Conservation (phyloP, 2,797 vertebrate genomes). For the Catharus ustulatus region DNA sequence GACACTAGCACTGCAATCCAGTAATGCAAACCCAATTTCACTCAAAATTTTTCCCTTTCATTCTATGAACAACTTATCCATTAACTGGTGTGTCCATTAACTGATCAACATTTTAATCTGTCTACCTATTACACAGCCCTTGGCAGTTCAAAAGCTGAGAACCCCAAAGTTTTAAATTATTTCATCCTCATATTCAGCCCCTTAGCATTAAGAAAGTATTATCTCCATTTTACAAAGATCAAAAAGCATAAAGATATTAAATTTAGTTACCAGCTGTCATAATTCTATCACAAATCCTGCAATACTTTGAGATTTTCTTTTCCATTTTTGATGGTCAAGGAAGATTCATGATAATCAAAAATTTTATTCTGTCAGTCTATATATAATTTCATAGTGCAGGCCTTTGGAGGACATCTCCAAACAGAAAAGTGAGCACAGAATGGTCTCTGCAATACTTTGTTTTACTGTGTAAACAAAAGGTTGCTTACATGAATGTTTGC, state of each 20-base stretch:
- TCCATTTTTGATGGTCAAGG: neutral
- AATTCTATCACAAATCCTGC: neutral
- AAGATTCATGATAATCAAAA: neutral
- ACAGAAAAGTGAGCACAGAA: neutral
- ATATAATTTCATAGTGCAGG: neutral
- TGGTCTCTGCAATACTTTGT: neutral
- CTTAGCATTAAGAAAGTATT: neutral
- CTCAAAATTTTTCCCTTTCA: neutral
- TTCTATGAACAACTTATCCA: neutral
- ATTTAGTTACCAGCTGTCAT: neutral
- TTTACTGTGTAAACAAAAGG: slow-evolving; percentile 42
- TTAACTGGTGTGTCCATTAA: neutral
- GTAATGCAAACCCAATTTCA: neutral
- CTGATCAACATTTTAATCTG: neutral
- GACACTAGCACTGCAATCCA: neutral
- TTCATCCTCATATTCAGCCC: neutral
- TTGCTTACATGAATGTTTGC: slow-evolving; percentile 30
- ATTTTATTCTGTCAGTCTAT: neutral
- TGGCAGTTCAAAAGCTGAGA: neutral
- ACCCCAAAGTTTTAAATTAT: neutral
- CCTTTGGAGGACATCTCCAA: neutral
- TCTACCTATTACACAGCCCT: neutral
- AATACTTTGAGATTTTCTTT: neutral
- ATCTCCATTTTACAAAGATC: neutral
- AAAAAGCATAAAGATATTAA: slow-evolving; percentile 5